Evolutionary conservation across 2,797 vertebrate genomes (phyloP), one percentile per base, ranked within the genome.

Genomic region (Apogon hyalosoma): DNA sequence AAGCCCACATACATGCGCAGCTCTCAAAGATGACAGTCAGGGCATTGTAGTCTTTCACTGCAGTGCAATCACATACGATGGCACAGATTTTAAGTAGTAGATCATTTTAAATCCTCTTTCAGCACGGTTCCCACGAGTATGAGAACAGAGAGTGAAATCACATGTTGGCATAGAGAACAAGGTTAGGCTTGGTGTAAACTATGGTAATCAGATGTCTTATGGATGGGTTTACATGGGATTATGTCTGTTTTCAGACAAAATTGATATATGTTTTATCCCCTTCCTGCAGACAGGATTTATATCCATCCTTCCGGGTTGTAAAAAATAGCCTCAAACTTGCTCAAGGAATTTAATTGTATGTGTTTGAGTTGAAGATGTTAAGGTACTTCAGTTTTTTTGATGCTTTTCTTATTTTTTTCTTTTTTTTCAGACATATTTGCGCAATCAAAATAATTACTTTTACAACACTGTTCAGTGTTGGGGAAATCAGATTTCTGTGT

Each of bases 41-140:
- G 33, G 13, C 2, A 6, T 2, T 75, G 61, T 51, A 60, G 73
- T 76, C 66, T 69, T 36, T 62, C 16, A 39, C 13, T 50, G n/a
- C 52, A 2, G 12, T 3, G 14, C 42, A 33, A 28, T 40, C 28
- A 49, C 66, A 80, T 69, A 80, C 45, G 59, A 69, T 31, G 75
- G 67, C 73, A 80, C 57, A 83, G 68, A 79, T 86, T 82, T 33
- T 79, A 18, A 79, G 63, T 49, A 52, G 43, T 59, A 56, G 3
- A 60, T 51, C 62, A 47, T 64, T 76, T 68, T 70, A 83, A 85
- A 82, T 79, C 63, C 63, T 64, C 66, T 76, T 75, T 64, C 39
- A 14, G 48, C 36, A 45, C 62, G 19, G 78, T 88, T 91, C 82
- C 66, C 86, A 88, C 4, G 67, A 73, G 52, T 63, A 42, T 21